Conservation (phyloP, 2,797 vertebrate species). For the Alosa sapidissima region DNA sequence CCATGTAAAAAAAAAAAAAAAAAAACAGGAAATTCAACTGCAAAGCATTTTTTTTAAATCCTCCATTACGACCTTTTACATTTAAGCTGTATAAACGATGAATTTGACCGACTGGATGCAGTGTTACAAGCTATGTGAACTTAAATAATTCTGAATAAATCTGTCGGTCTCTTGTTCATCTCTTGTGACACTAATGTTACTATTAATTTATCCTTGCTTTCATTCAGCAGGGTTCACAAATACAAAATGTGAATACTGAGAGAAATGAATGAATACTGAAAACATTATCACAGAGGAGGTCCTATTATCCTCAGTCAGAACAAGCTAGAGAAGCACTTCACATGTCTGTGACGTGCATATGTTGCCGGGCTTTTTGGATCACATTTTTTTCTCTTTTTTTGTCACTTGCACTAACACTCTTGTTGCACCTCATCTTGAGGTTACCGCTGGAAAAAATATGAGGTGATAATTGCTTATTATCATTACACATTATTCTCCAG, state of each 20-base stretch:
- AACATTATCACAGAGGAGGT: constrained; percentile 38
- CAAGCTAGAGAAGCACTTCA: constrained; percentile 57
- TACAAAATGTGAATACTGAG: constrained; percentile 38
- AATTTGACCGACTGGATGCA: constrained; percentile 73
- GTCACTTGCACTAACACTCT: constrained; percentile 87
- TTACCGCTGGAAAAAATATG: constrained; percentile 82
- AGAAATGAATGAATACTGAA: constrained; percentile 56
- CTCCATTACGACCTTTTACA: constrained; percentile 71
- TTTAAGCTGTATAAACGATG: constrained; percentile 74
- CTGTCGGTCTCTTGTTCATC: constrained; percentile 51
- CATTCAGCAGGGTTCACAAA: constrained; percentile 33
- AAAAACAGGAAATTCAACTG: constrained; percentile 55
- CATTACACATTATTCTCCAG: constrained; percentile 92
- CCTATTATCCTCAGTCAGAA: constrained; percentile 52
- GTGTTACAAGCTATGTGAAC: constrained; percentile 74
- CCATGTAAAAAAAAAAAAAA: not conserved
- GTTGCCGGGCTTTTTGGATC: constrained; percentile 74
- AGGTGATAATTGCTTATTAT: constrained; percentile 94
- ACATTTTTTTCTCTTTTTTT: constrained; percentile 61
- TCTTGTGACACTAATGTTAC: not conserved
- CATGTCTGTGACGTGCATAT: constrained; percentile 66
- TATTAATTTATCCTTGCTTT: not conserved
- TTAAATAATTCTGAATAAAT: constrained; percentile 60
- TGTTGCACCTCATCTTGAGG: constrained; percentile 85
- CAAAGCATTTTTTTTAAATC: constrained; percentile 57